These are phyloP conservation scores for Limonius californicus DNA, from an alignment of 1,140 invertebrate genomes.

Conservation along the genomic window DNA sequence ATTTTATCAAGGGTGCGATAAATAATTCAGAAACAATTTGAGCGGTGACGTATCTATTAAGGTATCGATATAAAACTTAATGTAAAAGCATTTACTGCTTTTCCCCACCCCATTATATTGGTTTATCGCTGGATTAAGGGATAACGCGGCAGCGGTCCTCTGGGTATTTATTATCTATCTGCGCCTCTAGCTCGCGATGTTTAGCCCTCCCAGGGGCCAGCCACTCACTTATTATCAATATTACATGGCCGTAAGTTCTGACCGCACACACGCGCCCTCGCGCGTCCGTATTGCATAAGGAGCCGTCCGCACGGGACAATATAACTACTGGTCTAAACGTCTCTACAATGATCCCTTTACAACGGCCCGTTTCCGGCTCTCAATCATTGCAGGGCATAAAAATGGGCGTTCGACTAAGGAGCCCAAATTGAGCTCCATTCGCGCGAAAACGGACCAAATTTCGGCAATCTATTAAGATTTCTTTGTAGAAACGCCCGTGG, in stretches of 20 bases:
- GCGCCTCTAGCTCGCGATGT: not conserved
- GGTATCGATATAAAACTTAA: conserved; percentile 11
- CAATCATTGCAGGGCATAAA: too few species aligned
- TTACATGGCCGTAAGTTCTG: not conserved
- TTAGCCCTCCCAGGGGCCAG: not conserved
- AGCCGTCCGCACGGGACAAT: too few species aligned
- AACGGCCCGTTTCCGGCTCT: too few species aligned
- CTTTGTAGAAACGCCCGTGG: too few species aligned
- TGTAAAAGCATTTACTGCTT: not conserved
- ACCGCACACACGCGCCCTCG: not conserved
- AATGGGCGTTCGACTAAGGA: too few species aligned
- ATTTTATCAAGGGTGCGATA: not conserved
- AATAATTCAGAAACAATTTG: conserved; percentile 11
- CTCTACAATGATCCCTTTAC: too few species aligned
- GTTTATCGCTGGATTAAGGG: conserved; percentile 1
- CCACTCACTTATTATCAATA: conserved; percentile 13
- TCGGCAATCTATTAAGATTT: too few species aligned
- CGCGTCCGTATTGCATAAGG: too few species aligned
- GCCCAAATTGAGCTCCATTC: too few species aligned
- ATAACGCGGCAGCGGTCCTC: not conserved
- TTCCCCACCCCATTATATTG: conserved; percentile 3
- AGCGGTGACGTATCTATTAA: not conserved
- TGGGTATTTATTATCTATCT: conserved; percentile 13
- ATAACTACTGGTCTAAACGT: too few species aligned
- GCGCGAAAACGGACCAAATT: too few species aligned